Evolutionary conservation across 1,140 invertebrate genomes (phyloP).

Genomic region (Temnothorax nylanderi): DNA sequence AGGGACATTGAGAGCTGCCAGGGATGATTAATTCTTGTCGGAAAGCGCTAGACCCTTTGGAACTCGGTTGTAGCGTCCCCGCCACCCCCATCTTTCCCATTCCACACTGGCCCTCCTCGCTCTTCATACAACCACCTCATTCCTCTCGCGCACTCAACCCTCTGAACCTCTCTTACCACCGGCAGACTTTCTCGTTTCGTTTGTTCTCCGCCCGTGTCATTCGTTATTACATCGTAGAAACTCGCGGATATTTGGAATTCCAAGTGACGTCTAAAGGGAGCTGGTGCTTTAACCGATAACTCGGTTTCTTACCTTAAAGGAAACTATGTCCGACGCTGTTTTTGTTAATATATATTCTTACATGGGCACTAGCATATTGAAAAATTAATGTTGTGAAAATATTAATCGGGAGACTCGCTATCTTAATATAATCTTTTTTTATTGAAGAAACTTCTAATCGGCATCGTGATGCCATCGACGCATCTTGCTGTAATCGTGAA

Average conservation of each 20-base stretch:
- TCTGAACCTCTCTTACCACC: conserved; percentile 70
- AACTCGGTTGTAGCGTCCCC: conserved; percentile 78
- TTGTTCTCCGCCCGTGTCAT: conserved; percentile 82
- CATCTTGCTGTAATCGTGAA: neutral
- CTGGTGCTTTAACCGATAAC: conserved; percentile 70
- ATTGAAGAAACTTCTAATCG: neutral
- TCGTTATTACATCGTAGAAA: conserved; percentile 85
- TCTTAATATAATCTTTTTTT: conserved; percentile 8
- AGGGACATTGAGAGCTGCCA: conserved; percentile 81
- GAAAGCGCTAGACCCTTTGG: conserved; percentile 80
- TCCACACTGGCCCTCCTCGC: conserved; percentile 54
- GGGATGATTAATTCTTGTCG: conserved; percentile 82
- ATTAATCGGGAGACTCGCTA: neutral
- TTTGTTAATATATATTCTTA: conserved; percentile 55
- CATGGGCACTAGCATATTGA: conserved; percentile 28
- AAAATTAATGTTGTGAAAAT: conserved; percentile 19
- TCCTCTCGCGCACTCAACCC: conserved; percentile 63
- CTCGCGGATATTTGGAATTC: conserved; percentile 84
- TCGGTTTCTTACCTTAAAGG: conserved; percentile 62
- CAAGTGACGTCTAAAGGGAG: conserved; percentile 79
- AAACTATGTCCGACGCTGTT: conserved; percentile 50
- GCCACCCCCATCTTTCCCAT: conserved; percentile 64
- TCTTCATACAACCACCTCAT: conserved; percentile 51
- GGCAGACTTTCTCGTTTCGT: conserved; percentile 83
- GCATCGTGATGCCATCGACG: neutral